Base-by-base conservation (phyloP, 2,888 invertebrate species). In the Hesperia comma region DNA sequence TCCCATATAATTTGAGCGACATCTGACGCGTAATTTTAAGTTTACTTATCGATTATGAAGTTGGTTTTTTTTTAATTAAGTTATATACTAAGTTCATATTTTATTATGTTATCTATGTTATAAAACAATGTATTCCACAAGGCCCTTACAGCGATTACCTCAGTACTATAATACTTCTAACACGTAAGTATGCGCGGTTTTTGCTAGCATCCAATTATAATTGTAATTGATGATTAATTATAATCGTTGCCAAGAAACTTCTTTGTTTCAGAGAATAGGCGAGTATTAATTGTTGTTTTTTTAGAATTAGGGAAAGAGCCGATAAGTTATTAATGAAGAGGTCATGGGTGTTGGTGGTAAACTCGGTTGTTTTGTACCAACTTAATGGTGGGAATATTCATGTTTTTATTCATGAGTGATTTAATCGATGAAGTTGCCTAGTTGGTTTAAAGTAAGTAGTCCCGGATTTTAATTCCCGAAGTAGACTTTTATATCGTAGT, bases 171-270 rank as follows among this genome's bases (percentile, higher is more conserved):
- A 61, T 61, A 53, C 61, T 61, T 51, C 61, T 33, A 62, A 43
- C 62, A 43, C 54, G 41, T 62, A 62, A 62, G 54, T 55, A 62
- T 55, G 62, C 41, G 12, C 32, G 17, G 54, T 62, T 62, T 55
- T 62, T 62, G 55, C 41, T 26, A 61, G 10, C 61, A 41, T 53
- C 43, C 62, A 62, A 62, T 62, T 62, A 62, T 54, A 54, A 54
- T 54, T 62, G 41, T 62, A 62, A 62, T 62, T 55, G 43, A 26
- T 32, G 43, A 62, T 62, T 62, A 55, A 62, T 62, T 62, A 62
- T 43, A 55, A 62, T 43, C 43, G 55, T 54, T 62, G 62, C 62
- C n/a, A 62, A 62, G 62, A 62, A 62, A 55, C 54, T 62, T 55
- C 62, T 62, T 62, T 62, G 62, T 62, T 62, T 55, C 55, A 55